These are phyloP conservation scores for Psammodynastes pulverulentus DNA, from an alignment of 2,113 vertebrate species.

Conservation along the genomic window DNA sequence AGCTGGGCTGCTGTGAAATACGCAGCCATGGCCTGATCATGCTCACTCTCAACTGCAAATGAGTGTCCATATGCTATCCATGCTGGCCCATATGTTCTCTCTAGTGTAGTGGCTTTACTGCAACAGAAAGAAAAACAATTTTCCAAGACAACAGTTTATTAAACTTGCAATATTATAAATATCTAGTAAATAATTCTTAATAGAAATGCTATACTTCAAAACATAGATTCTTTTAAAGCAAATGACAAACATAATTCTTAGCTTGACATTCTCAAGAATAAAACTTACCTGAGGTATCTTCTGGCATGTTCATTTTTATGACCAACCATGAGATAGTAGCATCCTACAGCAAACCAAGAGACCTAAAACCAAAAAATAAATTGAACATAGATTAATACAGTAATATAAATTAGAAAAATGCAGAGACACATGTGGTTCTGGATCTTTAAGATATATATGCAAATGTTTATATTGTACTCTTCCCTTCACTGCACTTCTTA, in stretches of 20 bases:
- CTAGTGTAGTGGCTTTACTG: conserved; percentile 95
- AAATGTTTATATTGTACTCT: not conserved
- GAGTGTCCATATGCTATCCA: conserved; percentile 99
- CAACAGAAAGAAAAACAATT: conserved; percentile 32
- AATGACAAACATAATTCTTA: not conserved
- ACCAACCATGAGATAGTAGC: conserved; percentile 98
- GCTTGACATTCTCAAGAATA: not conserved
- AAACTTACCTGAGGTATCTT: conserved; percentile 88
- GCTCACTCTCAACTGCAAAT: conserved; percentile 96
- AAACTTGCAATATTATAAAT: not conserved
- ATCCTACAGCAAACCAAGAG: conserved; percentile 98
- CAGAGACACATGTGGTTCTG: not conserved
- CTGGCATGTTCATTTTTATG: conserved; percentile 97
- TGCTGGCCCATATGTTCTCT: conserved; percentile 92
- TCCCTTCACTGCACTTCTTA: not conserved
- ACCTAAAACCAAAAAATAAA: conserved; percentile 73
- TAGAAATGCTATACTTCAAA: not conserved
- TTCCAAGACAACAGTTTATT: not conserved
- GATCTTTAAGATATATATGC: not conserved
- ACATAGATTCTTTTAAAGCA: not conserved
- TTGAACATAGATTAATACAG: not conserved
- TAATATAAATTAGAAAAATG: not conserved
- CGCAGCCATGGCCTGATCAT: conserved; percentile 97
- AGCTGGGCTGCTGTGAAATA: conserved; percentile 98
- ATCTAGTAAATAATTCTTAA: not conserved